Conservation (phyloP, 2,888 invertebrate species). For the Dynastes maya region DNA sequence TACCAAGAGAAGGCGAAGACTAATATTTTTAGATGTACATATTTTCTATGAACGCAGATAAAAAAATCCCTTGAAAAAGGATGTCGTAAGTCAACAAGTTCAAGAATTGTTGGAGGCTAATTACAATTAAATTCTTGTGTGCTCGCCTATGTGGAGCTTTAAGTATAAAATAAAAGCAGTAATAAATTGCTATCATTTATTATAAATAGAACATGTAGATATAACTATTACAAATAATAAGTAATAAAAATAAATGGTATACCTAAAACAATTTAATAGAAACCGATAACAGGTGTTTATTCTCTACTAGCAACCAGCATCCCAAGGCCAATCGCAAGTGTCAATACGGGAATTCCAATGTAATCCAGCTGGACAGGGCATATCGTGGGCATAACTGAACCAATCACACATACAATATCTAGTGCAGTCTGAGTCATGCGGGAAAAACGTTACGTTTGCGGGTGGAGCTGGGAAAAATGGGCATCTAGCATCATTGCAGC, state of each 20-base stretch:
- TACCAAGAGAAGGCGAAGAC: no score
- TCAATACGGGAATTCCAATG: neutral
- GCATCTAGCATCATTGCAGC: neutral
- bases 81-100: no score
- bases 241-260: neutral
- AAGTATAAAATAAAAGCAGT: neutral
- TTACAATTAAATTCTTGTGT: no score
- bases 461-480: constrained; percentile 5
- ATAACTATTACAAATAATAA: neutral
- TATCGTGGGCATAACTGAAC: constrained; percentile 9
- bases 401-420: constrained; percentile 39
- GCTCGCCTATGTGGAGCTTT: no score
- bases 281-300: no score
- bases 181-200: neutral
- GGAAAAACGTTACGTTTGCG: constrained; percentile 24
- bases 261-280: neutral
- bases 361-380: constrained; percentile 12
- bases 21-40: no score
- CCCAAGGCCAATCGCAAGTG: constrained; percentile 20
- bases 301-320: constrained; percentile 14
- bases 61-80: no score
- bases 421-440: constrained; percentile 9
- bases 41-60: no score
- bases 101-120: no score
- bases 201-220: neutral